phyloP scores from a whole-genome alignment of 1,140 invertebrate genomes.

The Pseudachorutes palmiensis region DNA sequence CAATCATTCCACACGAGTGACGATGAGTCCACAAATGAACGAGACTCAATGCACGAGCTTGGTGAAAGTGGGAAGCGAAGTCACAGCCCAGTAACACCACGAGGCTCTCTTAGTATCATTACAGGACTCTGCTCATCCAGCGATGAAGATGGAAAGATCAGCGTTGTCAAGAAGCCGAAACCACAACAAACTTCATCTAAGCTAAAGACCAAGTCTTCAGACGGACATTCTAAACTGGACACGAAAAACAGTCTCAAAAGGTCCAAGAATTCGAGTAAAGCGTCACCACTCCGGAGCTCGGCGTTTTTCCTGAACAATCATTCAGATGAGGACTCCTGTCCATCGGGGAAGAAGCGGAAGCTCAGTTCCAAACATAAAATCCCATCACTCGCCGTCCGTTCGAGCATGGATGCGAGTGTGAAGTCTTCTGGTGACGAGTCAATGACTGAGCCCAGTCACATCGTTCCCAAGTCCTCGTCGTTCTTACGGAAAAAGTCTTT shows the following conservation, averaged over 20 bases:
- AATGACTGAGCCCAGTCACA: not conserved
- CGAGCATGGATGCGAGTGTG: not conserved
- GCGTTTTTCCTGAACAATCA: conserved; percentile 28
- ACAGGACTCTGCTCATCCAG: conserved; percentile 3
- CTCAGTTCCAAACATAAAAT: conserved; percentile 19
- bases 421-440: conserved; percentile 9
- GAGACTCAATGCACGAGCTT: not conserved
- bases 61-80: not conserved
- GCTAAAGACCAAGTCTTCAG: not conserved
- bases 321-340: conserved; percentile 33
- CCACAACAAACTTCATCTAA: not conserved
- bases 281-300: conserved; percentile 14
- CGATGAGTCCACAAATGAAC: conserved; percentile 16
- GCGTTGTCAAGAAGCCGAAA: not conserved
- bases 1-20: conserved; percentile 30
- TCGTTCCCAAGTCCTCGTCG: not conserved
- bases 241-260: not conserved
- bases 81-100: not conserved
- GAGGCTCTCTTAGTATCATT: conserved; percentile 16
- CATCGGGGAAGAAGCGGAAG: conserved; percentile 37
- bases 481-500: not conserved
- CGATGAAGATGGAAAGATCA: conserved; percentile 19
- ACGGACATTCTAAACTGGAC: not conserved
- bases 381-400: not conserved
- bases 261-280: conserved; percentile 21